Base-by-base conservation (phyloP, 2,888 invertebrate genomes). In the Aspidiotus rigidus region DNA sequence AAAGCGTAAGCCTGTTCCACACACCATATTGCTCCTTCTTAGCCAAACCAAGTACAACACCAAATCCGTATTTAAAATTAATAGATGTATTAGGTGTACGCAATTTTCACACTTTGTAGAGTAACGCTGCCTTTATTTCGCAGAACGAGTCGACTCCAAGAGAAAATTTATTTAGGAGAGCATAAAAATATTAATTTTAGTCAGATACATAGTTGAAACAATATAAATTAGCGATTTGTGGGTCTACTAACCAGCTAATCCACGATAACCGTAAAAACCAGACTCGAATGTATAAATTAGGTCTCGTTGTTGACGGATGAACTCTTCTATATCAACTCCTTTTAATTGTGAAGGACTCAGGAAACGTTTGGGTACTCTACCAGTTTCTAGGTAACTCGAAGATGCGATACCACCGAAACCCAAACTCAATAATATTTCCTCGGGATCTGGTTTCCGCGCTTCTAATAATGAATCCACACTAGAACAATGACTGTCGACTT, bases 371-470 rank as follows among this genome's bases (percentile, higher is more conserved):
- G 94, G 94, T 78, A 95, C 91, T 74, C 92, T 84, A 70, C 88
- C 86, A 74, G 86, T 84, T 75, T 74, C 74, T 7, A 74, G 70
- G 11, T 73, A 72, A 17, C 71, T 57, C 40, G 62, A 54, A 40
- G 70, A 72, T 54, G 69, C 67, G n/a, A 63, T 64, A 17, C 71
- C 71, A 0, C 90, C 90, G 77, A 90, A 90, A 11, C 91, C 91
- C 69, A 90, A 80, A 73, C 87, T 89, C 64, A 90, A 79, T 41
- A 95, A 81, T 69, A 95, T 86, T 69, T 90, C 89, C 77, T 94
- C 93, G 0, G 94, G 93, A 80, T 95, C 93, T 28, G 90, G 89
- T 76, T 86, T 87, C 54, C 94, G 82, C 16, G 89, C 84, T 74
- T 92, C 90, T 74, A 94, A 79, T 63, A 93, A 83, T 77, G 89